Percentiles rank a stretch among this genome's conserved stretches.
phyloP scores from a whole-genome alignment of 2,888 invertebrate species.

The Icerya purchasi region DNA sequence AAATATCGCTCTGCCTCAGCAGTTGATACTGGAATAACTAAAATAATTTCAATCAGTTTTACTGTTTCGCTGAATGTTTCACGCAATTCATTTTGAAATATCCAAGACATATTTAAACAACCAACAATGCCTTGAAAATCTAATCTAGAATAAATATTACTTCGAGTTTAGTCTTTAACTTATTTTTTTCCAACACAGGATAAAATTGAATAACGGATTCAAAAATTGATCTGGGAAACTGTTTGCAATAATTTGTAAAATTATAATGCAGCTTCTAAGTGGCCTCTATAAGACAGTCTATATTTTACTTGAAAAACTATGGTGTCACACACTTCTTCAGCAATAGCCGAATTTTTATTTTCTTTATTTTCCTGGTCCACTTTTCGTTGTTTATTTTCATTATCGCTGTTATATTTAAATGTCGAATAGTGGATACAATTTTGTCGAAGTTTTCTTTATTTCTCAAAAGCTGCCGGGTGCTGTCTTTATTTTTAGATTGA shows the following conservation, averaged over 20 bases:
- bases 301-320: neutral
- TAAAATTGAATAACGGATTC: neutral
- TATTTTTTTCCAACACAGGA: neutral
- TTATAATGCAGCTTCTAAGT: neutral
- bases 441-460: neutral
- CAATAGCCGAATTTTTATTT: no score
- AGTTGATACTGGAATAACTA: no score
- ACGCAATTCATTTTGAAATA: no score
- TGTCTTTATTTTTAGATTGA: neutral
- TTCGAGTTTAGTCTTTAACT: neutral
- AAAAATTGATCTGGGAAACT: neutral
- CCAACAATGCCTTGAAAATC: no score
- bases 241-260: neutral
- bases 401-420: neutral
- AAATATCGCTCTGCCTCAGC: no score
- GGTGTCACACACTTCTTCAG: neutral
- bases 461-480: no score
- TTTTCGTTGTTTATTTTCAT: neutral
- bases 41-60: no score
- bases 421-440: neutral
- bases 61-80: no score
- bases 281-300: neutral
- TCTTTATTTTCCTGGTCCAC: no score
- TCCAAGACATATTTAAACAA: no score
- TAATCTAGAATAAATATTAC: no score